These are phyloP conservation scores for Meda fulgida DNA, from an alignment of 2,797 vertebrate species.

Conservation along the genomic window DNA sequence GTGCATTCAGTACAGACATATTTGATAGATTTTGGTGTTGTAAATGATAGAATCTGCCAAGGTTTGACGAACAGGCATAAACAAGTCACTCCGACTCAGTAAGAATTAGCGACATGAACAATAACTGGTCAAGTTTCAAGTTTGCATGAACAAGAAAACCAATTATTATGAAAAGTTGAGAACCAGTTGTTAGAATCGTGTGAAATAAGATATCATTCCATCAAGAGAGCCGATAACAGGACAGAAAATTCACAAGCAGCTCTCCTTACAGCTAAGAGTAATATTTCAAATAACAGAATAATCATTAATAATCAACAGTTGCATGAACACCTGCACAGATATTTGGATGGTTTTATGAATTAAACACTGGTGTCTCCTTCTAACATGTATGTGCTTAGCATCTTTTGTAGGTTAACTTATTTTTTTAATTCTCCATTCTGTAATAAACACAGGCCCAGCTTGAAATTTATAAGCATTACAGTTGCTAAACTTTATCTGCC, in stretches of 20 bases:
- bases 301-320: constrained; percentile 27
- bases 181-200: background rate
- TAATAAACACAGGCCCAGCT: background rate
- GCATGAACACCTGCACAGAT: background rate
- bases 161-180: background rate
- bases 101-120: constrained; percentile 24
- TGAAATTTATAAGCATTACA: constrained; percentile 9
- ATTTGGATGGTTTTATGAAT: constrained; percentile 13
- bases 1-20: constrained; percentile 34
- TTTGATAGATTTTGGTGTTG: background rate
- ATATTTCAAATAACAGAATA: constrained; percentile 36
- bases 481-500: background rate
- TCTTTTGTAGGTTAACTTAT: background rate
- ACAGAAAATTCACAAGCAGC: constrained; percentile 26
- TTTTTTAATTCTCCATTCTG: background rate
- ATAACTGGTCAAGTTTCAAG: constrained; percentile 1
- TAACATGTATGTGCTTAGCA: background rate
- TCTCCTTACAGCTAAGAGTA: constrained; percentile 16
- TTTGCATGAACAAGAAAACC: background rate
- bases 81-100: constrained; percentile 23
- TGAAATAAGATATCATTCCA: background rate
- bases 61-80: constrained; percentile 25
- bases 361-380: background rate
- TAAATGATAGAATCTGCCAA: background rate
- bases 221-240: constrained; percentile 24